Percentiles rank a stretch among this genome's conserved stretches.
Conservation (phyloP, 2,113 vertebrate species). For the Elephas maximus region DNA sequence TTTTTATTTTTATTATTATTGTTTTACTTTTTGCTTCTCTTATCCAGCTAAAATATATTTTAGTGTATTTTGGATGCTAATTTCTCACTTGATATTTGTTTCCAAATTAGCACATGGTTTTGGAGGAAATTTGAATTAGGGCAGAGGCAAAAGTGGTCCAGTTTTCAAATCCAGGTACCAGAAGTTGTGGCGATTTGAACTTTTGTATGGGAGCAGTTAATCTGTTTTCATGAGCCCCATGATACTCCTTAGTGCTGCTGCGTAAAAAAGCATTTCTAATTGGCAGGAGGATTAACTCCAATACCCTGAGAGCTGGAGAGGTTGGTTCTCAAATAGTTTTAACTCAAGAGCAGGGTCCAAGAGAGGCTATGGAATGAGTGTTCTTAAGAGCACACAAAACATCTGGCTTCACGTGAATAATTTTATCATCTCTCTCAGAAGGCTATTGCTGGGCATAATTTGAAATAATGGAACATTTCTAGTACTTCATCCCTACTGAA, state of each 20-base stretch:
- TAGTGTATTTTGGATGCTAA: background rate
- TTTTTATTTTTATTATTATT: background rate
- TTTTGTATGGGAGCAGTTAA: background rate
- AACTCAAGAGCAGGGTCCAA: background rate
- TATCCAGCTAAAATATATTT: background rate
- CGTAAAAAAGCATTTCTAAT: background rate
- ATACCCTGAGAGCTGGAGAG: background rate
- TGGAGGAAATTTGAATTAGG: background rate
- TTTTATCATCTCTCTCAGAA: background rate
- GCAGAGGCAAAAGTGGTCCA: background rate
- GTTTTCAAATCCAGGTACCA: background rate
- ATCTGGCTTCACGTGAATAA: background rate
- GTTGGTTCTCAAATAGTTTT: background rate
- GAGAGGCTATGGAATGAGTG: background rate
- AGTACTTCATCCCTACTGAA: background rate
- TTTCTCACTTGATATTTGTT: background rate
- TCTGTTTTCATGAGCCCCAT: background rate
- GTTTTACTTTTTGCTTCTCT: conserved; percentile 1
- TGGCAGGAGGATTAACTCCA: background rate
- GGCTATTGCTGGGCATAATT: background rate
- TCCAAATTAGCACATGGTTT: conserved; percentile 17
- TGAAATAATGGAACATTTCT: background rate
- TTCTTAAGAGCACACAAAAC: background rate
- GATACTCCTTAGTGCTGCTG: background rate
- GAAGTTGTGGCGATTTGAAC: background rate